These are phyloP conservation scores for Oncorhynchus gorbuscha DNA, from an alignment of 2,113 vertebrate species.

Conservation along the genomic window DNA sequence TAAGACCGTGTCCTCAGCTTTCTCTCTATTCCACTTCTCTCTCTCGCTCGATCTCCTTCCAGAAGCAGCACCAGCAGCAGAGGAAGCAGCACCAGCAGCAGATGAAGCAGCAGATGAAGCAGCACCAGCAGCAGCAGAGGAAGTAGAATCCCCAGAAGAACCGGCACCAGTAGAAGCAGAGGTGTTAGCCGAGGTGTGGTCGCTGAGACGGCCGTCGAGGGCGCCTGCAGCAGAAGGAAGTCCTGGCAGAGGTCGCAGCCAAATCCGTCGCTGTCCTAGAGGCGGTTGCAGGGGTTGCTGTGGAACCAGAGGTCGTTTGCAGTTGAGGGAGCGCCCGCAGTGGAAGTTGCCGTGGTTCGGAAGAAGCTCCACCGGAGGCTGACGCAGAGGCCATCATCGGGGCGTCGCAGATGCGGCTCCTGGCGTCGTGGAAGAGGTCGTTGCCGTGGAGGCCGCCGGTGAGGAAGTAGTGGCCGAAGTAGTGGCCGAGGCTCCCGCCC, in stretches of 20 bases:
- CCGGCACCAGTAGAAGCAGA: slow-evolving; percentile 11
- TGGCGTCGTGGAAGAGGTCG: slow-evolving; percentile 25
- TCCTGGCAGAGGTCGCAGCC: not conserved
- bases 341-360: not conserved
- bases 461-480: not conserved
- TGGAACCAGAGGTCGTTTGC: not conserved
- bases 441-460: not conserved
- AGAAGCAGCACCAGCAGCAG: slow-evolving; percentile 5
- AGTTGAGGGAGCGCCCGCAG: no score
- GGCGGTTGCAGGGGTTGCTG: not conserved
- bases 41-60: not conserved
- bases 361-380: not conserved
- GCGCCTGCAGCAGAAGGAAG: not conserved
- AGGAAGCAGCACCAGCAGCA: no score
- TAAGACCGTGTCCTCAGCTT: no score
- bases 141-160: not conserved
- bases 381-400: not conserved
- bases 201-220: not conserved
- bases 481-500: not conserved
- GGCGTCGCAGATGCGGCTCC: not conserved
- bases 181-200: slow-evolving; percentile 5
- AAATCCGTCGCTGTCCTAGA: not conserved
- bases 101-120: not conserved
- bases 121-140: slow-evolving; percentile 4
- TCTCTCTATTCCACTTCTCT: not conserved